Conservation (phyloP, 2,113 vertebrate species). For the Calonectris borealis region DNA sequence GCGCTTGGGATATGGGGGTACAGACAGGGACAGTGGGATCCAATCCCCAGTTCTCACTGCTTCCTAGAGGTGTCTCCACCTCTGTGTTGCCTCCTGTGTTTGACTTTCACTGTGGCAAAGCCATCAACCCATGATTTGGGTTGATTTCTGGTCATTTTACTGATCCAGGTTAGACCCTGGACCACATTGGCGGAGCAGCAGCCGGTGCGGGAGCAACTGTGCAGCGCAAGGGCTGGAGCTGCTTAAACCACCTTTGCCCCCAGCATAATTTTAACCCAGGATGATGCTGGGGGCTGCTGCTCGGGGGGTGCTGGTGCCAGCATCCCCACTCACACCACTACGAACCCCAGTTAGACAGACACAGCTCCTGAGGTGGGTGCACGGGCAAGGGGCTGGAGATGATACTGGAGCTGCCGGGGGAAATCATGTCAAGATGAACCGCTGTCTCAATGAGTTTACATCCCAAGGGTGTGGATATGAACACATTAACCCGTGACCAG, state of each 20-base stretch:
- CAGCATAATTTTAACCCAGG: not conserved
- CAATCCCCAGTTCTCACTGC: not conserved
- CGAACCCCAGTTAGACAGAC: not conserved
- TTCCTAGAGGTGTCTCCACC: not conserved
- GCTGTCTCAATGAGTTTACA: not conserved
- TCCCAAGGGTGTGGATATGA: not conserved
- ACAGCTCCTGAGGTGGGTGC: not conserved
- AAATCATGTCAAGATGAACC: rapidly evolving
- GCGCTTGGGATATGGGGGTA: not conserved
- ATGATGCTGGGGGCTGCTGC: not conserved
- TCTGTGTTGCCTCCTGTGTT: not conserved
- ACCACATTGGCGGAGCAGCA: not conserved
- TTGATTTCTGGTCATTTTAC: not conserved
- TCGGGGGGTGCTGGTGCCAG: not conserved
- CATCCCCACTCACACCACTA: not conserved
- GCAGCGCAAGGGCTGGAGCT: not conserved
- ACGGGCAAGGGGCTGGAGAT: rapidly evolving
- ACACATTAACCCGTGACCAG: not conserved
- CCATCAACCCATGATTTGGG: not conserved
- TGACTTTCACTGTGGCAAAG: not conserved
- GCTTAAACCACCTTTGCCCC: not conserved
- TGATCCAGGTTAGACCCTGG: not conserved
- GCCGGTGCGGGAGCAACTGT: rapidly evolving
- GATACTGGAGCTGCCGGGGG: not conserved
- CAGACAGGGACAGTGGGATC: rapidly evolving